These are phyloP conservation scores for Meta bourneti DNA, from an alignment of 2,888 invertebrate species.

Conservation along the genomic window DNA sequence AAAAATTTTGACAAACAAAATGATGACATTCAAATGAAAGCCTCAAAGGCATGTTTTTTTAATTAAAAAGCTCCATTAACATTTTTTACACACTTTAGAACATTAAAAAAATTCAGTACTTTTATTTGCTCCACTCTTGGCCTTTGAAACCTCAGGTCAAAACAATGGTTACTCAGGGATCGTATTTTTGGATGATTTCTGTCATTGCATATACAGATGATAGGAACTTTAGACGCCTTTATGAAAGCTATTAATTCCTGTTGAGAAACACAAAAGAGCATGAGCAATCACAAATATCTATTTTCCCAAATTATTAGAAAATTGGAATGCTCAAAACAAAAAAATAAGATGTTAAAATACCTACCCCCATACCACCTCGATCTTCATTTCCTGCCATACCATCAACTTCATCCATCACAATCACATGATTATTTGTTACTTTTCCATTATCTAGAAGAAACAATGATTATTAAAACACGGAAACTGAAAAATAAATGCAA, in stretches of 20 bases:
- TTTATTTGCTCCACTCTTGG: conserved; percentile 95
- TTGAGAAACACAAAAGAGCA: conserved; percentile 51
- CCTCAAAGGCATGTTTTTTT: too few relatives aligned
- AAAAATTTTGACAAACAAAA: too few relatives aligned
- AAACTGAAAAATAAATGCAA: not conserved
- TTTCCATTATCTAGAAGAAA: conserved; percentile 42
- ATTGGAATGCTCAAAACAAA: not conserved
- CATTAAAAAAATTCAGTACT: conserved; percentile 82
- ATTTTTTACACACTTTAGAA: not conserved
- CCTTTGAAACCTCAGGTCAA: conserved; percentile 91
- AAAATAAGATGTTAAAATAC: not conserved
- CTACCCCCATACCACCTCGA: conserved; percentile 91
- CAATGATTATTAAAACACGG: not conserved
- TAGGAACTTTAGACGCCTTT: conserved; percentile 91
- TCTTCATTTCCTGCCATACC: conserved; percentile 99
- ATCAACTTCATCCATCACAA: conserved; percentile 99
- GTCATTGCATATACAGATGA: conserved; percentile 99
- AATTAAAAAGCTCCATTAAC: too few relatives aligned
- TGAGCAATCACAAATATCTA: not conserved
- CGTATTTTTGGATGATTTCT: conserved; percentile 93
- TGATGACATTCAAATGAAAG: too few relatives aligned
- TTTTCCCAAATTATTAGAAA: not conserved
- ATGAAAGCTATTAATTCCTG: conserved; percentile 94
- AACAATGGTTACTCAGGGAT: conserved; percentile 95
- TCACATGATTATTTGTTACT: conserved; percentile 87